Evolutionary conservation across 2,888 invertebrate genomes (phyloP).

Genomic region (Conus canariensis): DNA sequence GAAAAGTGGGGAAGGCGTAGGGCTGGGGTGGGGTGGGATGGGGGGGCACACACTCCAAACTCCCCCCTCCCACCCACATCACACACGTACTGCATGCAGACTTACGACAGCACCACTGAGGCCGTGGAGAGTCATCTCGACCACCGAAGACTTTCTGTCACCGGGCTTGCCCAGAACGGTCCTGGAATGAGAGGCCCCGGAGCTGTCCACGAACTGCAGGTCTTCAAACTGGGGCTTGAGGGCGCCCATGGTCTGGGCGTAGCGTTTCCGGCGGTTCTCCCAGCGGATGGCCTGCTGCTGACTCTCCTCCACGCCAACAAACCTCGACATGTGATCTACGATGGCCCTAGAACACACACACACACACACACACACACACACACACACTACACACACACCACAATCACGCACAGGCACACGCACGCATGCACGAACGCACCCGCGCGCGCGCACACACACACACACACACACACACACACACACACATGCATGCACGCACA

Average conservation of each 20-base stretch:
- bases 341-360: background rate
- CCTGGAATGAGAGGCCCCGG: background rate
- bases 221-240: background rate
- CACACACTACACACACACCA: background rate
- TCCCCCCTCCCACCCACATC: too few species aligned
- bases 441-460: background rate
- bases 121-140: background rate
- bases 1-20: background rate
- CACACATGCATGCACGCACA: background rate
- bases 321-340: background rate
- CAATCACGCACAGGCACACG: background rate
- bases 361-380: background rate
- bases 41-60: too few species aligned
- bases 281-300: constrained; percentile 82
- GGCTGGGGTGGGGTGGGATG: too few species aligned
- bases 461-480: too few species aligned
- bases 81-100: too few species aligned
- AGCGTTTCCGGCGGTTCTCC: constrained; percentile 85
- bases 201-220: background rate
- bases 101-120: background rate
- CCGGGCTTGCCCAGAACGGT: background rate
- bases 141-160: background rate
- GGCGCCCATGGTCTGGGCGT: constrained; percentile 60
- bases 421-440: background rate
- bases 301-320: constrained; percentile 86